phyloP scores from a whole-genome alignment of 2,113 vertebrate genomes.

The Atherinomorus stipes region DNA sequence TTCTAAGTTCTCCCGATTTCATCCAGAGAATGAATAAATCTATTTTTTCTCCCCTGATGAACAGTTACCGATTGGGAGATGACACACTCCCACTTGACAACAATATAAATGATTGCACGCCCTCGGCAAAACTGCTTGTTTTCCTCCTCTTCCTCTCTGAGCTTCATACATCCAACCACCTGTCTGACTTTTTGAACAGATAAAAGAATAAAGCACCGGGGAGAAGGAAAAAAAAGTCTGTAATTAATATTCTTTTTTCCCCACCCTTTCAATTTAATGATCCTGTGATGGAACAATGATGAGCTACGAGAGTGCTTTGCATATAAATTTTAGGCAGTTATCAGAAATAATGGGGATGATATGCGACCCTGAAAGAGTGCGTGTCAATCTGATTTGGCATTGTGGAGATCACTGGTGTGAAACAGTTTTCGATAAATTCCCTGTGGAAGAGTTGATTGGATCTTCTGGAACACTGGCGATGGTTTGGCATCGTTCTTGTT shows the following conservation, averaged over 20 bases:
- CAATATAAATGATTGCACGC: slow-evolving; percentile 36
- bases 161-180: slow-evolving; percentile 44
- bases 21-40: slow-evolving; percentile 29
- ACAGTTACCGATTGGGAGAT: slow-evolving; percentile 2
- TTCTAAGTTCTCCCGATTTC: not conserved
- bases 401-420: slow-evolving; percentile 37
- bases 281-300: slow-evolving; percentile 50
- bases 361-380: slow-evolving; percentile 46
- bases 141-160: slow-evolving; percentile 25
- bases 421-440: slow-evolving; percentile 55
- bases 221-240: not conserved
- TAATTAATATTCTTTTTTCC: slow-evolving; percentile 61
- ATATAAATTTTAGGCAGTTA: slow-evolving; percentile 62
- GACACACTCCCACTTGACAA: slow-evolving; percentile 27
- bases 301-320: slow-evolving; percentile 60
- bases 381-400: slow-evolving; percentile 44
- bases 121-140: slow-evolving; percentile 41
- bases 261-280: slow-evolving; percentile 49
- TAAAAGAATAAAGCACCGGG: slow-evolving; percentile 6
- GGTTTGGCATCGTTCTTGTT: slow-evolving; percentile 17
- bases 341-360: slow-evolving; percentile 45
- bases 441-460: slow-evolving; percentile 53
- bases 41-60: not conserved
- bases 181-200: slow-evolving; percentile 44
- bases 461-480: slow-evolving; percentile 49